Base-by-base conservation (phyloP, 2,888 invertebrate genomes). In the Cheilosia vernalis region DNA sequence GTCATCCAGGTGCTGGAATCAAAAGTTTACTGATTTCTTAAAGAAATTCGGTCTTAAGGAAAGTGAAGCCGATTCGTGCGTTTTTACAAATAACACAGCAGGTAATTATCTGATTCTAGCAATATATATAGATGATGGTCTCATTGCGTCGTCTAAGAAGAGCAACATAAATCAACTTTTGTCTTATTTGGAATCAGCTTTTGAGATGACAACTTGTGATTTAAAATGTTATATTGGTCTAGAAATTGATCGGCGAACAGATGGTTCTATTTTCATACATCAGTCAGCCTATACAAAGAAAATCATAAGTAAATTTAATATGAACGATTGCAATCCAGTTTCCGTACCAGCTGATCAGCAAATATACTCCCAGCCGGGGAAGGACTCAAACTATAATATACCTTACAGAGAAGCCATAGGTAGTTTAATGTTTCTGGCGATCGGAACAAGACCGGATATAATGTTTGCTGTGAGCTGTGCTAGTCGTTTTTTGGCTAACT, bases 41-140 rank as follows among this genome's bases (percentile, higher is more conserved):
- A 15, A 55, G 37, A 83, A 79, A n/a, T 87, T 88, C 56, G 72
- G 85, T 17, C 84, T 89, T 15, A 79, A 82, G 47, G 63, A 85
- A 42, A 87, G 83, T 60, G 55, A 83, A 19, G 76, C 85, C 6
- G 89, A 90, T 76, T 80, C 88, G n/a, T 89, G 90, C 72, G 85
- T 90, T 30, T 89, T 87, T 72, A 55, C 80, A 30, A 30, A 30
- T 5, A 30, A 30, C 27, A 44, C 79, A 15, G 60, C 73, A 67
- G 27, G 17, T 53, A 19, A 19, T 63, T 1, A 7, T 2, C 0
- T 87, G 33, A 77, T 88, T 5, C 33, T 88, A 4, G 88, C 87
- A 6, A 87, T 89, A 37, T 89, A 88, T 79, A 21, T 21, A 2
- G 21, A 89, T 64, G 88, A 88, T 81, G 88, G 88, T 6, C 49